Percentiles rank a stretch among this genome's conserved stretches.
These are phyloP conservation scores for Meliscaeva auricollis DNA, from an alignment of 2,888 invertebrate genomes.

Conservation along the genomic window DNA sequence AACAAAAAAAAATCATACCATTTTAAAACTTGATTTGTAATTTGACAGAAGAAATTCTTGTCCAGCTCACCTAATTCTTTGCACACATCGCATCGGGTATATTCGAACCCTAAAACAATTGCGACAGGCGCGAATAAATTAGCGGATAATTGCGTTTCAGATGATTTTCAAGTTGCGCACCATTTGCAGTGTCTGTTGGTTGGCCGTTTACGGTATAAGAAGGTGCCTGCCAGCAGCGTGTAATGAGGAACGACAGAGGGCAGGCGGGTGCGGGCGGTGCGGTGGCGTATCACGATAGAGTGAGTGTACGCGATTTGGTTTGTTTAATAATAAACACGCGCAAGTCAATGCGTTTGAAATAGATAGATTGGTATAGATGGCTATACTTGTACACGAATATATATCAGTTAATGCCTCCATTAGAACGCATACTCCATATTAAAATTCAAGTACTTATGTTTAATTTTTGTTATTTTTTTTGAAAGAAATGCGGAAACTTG, in stretches of 20 bases:
- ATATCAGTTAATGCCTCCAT: neutral
- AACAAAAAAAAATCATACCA: neutral
- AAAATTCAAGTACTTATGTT: slow-evolving; percentile 49
- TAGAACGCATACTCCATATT: slow-evolving; percentile 41
- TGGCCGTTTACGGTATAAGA: too few relatives aligned
- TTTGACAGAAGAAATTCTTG: slow-evolving; percentile 13
- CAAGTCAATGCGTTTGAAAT: slow-evolving; percentile 53
- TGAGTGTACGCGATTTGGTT: slow-evolving; percentile 61
- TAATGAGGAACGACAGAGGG: too few relatives aligned
- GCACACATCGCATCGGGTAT: neutral
- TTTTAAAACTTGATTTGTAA: neutral
- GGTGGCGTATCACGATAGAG: neutral
- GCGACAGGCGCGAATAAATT: slow-evolving; percentile 61
- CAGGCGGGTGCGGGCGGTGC: too few relatives aligned
- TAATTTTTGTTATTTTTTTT: slow-evolving; percentile 11
- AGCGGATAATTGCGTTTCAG: slow-evolving; percentile 59
- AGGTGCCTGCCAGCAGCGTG: too few relatives aligned
- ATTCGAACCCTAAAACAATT: slow-evolving; percentile 40
- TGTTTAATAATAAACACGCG: slow-evolving; percentile 66
- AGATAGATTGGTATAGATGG: neutral
- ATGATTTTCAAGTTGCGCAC: slow-evolving; percentile 30
- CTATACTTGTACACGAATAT: too few relatives aligned
- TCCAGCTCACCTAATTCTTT: neutral
- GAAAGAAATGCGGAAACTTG: slow-evolving; percentile 65
- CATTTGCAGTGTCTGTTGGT: too few relatives aligned